These are phyloP conservation scores for Kobus ellipsiprymnus DNA, from an alignment of 2,113 vertebrate species.

Conservation along the genomic window DNA sequence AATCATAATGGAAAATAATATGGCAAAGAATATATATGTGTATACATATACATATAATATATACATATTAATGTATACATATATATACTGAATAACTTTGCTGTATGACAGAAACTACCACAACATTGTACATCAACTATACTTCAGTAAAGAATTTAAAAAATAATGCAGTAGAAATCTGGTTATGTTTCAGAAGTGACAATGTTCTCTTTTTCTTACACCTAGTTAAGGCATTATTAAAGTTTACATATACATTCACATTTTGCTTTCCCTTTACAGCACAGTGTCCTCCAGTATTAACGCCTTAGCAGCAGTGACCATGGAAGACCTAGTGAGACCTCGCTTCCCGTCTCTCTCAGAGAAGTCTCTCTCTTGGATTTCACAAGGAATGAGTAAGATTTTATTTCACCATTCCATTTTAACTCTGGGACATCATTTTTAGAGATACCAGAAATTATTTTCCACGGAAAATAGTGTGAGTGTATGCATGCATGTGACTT, in stretches of 20 bases:
- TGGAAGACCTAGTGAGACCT: conserved; percentile 87
- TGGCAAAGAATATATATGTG: not conserved
- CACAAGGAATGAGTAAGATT: conserved; percentile 86
- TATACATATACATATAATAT: too few species aligned
- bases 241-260: not conserved
- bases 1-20: not conserved
- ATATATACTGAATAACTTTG: not conserved
- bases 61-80: not conserved
- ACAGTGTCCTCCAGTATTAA: conserved; percentile 93
- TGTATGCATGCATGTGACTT: not conserved
- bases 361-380: conserved; percentile 81
- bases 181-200: not conserved
- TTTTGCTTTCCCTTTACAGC: conserved; percentile 65
- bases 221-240: not conserved
- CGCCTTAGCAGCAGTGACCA: conserved; percentile 86
- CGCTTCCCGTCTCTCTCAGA: conserved; percentile 79
- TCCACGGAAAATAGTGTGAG: not conserved
- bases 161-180: not conserved
- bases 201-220: not conserved
- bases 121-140: not conserved
- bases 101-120: not conserved
- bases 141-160: not conserved
- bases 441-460: not conserved
- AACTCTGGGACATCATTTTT: not conserved
- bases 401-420: not conserved